These are phyloP conservation scores for Pristionchus entomophagus DNA, from an alignment of 2,888 invertebrate genomes.

Conservation along the genomic window DNA sequence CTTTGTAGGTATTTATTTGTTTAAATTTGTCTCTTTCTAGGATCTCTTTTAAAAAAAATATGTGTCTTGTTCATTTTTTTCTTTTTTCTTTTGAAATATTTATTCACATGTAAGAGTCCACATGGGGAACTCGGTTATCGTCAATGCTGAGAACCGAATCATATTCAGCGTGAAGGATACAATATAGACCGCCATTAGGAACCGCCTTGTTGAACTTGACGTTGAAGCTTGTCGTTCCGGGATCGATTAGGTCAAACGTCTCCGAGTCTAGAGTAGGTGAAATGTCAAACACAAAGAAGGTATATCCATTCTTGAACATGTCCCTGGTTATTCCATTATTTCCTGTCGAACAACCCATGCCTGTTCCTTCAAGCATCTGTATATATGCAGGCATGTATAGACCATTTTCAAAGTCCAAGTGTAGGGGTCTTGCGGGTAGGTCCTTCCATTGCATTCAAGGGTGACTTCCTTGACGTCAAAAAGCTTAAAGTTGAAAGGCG, in stretches of 20 bases:
- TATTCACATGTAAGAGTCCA: neutral
- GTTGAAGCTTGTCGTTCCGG: neutral
- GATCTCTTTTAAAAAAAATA: no score
- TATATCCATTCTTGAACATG: neutral
- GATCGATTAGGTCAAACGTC: neutral
- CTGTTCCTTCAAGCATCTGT: neutral
- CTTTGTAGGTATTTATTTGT: no score
- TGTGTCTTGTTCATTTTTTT: no score
- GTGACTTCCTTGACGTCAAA: neutral
- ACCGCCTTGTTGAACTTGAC: neutral
- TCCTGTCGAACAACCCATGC: neutral
- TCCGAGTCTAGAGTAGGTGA: neutral
- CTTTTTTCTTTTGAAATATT: neutral
- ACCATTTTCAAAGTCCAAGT: neutral
- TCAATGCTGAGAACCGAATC: neutral
- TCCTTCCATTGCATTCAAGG: neutral
- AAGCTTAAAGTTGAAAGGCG: neutral
- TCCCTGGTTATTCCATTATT: neutral
- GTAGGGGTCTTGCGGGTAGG: neutral
- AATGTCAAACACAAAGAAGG: neutral
- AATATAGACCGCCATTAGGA: neutral
- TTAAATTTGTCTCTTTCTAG: no score
- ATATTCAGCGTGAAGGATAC: neutral
- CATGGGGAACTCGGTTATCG: neutral
- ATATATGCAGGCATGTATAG: conserved; percentile 2